Conservation (phyloP, 2,888 invertebrate genomes). For the Scaeva pyrastri region DNA sequence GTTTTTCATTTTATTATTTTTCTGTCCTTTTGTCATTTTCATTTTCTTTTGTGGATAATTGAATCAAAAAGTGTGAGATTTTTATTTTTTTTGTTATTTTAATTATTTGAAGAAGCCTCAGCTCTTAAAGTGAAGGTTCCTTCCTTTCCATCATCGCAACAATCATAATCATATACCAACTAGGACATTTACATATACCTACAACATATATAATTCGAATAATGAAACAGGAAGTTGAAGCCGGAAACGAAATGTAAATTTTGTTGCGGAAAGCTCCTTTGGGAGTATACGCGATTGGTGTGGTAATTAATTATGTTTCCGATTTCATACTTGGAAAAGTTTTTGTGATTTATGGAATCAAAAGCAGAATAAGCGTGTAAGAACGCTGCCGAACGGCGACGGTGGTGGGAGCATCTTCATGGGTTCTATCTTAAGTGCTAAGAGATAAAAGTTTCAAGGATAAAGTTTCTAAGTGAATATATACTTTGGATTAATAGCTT, state of each 20-base stretch:
- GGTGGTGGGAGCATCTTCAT: background rate
- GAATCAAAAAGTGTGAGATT: conserved; percentile 62
- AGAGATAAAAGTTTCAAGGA: conserved; percentile 60
- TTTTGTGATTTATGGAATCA: conserved; percentile 67
- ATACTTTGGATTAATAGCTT: conserved; percentile 52
- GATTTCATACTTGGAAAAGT: conserved; percentile 66
- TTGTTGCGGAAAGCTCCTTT: conserved; percentile 66
- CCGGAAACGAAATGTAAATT: conserved; percentile 66
- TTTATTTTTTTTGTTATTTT: conserved; percentile 20
- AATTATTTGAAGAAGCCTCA: conserved; percentile 30
- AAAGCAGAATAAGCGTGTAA: conserved; percentile 12
- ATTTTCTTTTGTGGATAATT: conserved; percentile 70
- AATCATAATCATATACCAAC: too few relatives aligned
- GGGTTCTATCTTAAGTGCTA: background rate
- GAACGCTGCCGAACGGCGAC: too few relatives aligned
- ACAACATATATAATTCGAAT: background rate
- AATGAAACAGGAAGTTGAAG: conserved; percentile 20
- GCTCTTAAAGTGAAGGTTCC: background rate
- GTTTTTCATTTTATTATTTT: conserved; percentile 20
- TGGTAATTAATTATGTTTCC: conserved; percentile 74
- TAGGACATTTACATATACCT: background rate
- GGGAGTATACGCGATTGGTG: conserved; percentile 48
- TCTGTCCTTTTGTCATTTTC: conserved; percentile 30
- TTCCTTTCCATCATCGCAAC: background rate
- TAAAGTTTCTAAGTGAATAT: conserved; percentile 65